These are phyloP conservation scores for Toxotes jaculatrix DNA, from an alignment of 2,113 vertebrate genomes.

Conservation along the genomic window DNA sequence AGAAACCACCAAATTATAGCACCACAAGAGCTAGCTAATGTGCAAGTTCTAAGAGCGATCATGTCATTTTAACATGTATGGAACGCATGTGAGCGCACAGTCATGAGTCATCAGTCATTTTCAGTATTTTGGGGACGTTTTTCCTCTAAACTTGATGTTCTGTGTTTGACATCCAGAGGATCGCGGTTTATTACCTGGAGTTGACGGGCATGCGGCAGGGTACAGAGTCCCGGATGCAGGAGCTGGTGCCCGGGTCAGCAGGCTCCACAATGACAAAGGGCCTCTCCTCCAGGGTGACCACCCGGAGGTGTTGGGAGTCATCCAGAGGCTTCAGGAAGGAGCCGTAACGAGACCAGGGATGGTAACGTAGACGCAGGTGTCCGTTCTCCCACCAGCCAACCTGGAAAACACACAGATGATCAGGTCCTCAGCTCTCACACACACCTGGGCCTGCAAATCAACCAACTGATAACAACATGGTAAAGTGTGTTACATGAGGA, in stretches of 20 bases:
- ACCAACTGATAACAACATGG: background rate
- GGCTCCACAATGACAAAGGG: slow-evolving; percentile 96
- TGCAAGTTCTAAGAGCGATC: too few relatives aligned
- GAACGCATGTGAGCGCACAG: too few relatives aligned
- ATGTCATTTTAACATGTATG: too few relatives aligned
- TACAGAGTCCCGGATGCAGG: slow-evolving; percentile 94
- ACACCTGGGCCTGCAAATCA: too few relatives aligned
- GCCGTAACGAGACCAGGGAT: slow-evolving; percentile 92
- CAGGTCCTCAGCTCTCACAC: background rate
- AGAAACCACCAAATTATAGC: background rate
- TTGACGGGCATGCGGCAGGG: slow-evolving; percentile 93
- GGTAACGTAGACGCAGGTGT: slow-evolving; percentile 89
- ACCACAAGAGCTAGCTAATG: background rate
- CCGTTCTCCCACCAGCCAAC: slow-evolving; percentile 95
- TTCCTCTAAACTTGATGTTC: background rate
- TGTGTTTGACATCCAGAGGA: background rate
- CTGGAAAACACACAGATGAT: slow-evolving; percentile 72
- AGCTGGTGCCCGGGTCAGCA: slow-evolving; percentile 90
- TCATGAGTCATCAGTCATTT: too few relatives aligned
- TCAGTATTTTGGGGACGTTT: too few relatives aligned
- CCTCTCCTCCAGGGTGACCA: slow-evolving; percentile 93
- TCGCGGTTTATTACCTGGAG: slow-evolving; percentile 81
- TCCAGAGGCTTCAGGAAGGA: slow-evolving; percentile 92
- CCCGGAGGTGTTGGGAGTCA: slow-evolving; percentile 90
- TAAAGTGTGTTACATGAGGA: background rate